phyloP scores from a whole-genome alignment of 2,113 vertebrate species.

The Oncorhynchus clarkii region DNA sequence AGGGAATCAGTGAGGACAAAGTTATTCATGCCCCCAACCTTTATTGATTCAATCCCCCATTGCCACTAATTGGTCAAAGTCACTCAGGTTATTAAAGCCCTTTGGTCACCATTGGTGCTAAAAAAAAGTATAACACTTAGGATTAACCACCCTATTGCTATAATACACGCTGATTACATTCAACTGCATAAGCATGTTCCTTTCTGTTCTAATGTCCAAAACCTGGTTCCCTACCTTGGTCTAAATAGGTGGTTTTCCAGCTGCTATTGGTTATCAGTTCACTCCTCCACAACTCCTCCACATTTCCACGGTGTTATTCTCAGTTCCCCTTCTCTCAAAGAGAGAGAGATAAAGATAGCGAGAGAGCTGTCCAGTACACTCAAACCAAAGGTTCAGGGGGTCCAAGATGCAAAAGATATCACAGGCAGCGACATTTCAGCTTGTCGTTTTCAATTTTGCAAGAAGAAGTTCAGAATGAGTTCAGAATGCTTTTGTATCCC shows the following conservation, averaged over 20 bases:
- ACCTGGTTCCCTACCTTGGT: neutral
- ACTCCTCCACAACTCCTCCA: slow-evolving; percentile 27
- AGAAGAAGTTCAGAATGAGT: slow-evolving; percentile 15
- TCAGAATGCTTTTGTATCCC: neutral
- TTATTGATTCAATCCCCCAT: neutral
- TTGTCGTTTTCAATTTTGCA: neutral
- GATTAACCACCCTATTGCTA: neutral
- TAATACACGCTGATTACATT: slow-evolving; percentile 13
- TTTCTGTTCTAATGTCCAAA: slow-evolving; percentile 6
- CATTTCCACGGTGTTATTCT: slow-evolving; percentile 33
- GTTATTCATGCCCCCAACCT: neutral
- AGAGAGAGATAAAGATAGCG: neutral
- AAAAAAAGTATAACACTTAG: no score
- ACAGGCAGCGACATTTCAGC: neutral
- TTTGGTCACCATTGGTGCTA: no score
- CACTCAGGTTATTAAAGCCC: no score
- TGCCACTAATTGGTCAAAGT: no score
- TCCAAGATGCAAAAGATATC: neutral
- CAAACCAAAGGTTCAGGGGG: neutral
- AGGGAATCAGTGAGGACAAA: neutral
- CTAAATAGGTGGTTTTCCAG: neutral
- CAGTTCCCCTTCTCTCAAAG: slow-evolving; percentile 19
- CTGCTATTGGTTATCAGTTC: neutral
- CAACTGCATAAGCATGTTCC: slow-evolving; percentile 38
- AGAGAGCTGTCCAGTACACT: slow-evolving; percentile 22